phyloP scores from a whole-genome alignment of 2,888 invertebrate species.

The Nemapogon koenigi region DNA sequence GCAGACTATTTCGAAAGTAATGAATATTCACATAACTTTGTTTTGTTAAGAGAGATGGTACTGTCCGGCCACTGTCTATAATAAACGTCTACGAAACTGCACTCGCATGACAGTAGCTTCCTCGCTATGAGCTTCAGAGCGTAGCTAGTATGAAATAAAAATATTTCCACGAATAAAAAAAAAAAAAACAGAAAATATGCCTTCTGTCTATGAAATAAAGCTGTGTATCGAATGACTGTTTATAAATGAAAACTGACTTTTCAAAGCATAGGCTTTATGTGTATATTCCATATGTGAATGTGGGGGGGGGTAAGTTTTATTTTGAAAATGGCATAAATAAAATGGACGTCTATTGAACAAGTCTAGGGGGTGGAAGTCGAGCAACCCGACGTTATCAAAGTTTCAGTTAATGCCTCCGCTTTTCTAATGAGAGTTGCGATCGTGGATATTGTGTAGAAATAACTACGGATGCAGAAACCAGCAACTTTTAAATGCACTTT shows the following conservation, averaged over 20 bases:
- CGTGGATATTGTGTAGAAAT: conserved; percentile 46
- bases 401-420: conserved; percentile 27
- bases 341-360: conserved; percentile 24
- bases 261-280: not conserved
- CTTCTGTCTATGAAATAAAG: not conserved
- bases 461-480: conserved; percentile 35
- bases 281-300: conserved; percentile 3
- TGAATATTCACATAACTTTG: conserved; percentile 10
- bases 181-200: not conserved
- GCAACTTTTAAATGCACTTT: conserved; percentile 42
- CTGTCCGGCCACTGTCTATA: conserved; percentile 4
- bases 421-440: conserved; percentile 43
- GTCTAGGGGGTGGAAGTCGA: conserved; percentile 10
- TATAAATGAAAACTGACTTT: not conserved
- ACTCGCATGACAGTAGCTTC: conserved; percentile 18
- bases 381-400: conserved; percentile 13
- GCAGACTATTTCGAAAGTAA: too few species aligned
- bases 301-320: conserved; percentile 22
- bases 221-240: not conserved
- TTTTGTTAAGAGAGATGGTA: conserved; percentile 4
- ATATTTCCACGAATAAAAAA: conserved; percentile 10
- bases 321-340: conserved; percentile 17
- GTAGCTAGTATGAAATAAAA: conserved; percentile 21
- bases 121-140: conserved; percentile 16
- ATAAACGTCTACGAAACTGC: conserved; percentile 8